A percentile compares a stretch with the other conserved stretches of the same genome.
Evolutionary conservation across 2,113 vertebrate genomes (phyloP).

Genomic region (Oncorhynchus kisutch): DNA sequence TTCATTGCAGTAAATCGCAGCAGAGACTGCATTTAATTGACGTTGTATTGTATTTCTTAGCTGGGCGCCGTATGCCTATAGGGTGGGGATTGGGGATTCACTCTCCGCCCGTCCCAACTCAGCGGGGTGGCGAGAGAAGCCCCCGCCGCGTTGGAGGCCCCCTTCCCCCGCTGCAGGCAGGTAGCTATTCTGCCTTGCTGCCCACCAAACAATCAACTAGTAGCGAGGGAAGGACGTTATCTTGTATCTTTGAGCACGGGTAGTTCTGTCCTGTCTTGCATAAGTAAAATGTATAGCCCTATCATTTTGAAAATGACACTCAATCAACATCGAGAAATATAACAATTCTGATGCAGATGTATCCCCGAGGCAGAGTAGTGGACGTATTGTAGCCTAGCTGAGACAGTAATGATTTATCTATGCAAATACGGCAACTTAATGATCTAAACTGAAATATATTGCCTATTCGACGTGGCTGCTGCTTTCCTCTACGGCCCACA

Average conservation of each 20-base stretch:
- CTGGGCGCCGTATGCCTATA: constrained; percentile 58
- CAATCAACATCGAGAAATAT: background rate
- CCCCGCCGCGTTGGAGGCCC: constrained; percentile 4
- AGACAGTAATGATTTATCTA: background rate
- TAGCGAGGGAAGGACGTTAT: constrained; percentile 38
- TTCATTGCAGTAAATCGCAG: constrained; percentile 69
- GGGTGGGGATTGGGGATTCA: constrained; percentile 30
- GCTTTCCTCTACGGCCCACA: too few relatives aligned
- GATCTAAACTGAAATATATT: background rate
- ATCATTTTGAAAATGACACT: constrained; percentile 4
- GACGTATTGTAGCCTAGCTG: background rate
- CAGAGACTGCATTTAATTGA: constrained; percentile 69
- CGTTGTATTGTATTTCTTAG: constrained; percentile 69
- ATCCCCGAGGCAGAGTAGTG: background rate
- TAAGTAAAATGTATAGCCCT: background rate
- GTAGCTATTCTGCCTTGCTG: constrained; percentile 49
- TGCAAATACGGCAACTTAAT: background rate
- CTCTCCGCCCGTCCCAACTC: constrained; percentile 47
- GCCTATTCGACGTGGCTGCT: too few relatives aligned
- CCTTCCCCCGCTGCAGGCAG: constrained; percentile 22
- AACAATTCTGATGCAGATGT: background rate
- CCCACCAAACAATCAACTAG: constrained; percentile 56
- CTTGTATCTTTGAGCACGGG: constrained; percentile 6
- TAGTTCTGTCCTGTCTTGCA: background rate
- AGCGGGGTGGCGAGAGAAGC: constrained; percentile 46